Base-by-base conservation (phyloP, 2,888 invertebrate species). In the Hydrotaea cyrtoneurina region DNA sequence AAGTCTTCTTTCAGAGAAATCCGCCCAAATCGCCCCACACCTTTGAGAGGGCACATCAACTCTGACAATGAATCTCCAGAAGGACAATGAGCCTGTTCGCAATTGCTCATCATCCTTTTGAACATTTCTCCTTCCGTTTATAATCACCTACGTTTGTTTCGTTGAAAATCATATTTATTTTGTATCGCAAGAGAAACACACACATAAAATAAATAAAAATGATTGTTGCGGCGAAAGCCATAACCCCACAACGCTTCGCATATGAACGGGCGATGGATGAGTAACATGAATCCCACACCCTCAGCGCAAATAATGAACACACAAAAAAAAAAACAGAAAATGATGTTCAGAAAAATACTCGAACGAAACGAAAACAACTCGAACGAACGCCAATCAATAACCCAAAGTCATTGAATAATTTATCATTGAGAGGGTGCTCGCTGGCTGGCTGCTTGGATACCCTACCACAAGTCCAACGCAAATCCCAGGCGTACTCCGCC, bases 341-440 rank as follows among this genome's bases (percentile, higher is more conserved):
- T 62, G 62, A 62, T 62, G 62, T 62, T 62, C 17, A 17, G 31
- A 62, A 62, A 39, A 39, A 39, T 13, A 39, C 39, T 39, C 39
- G 39, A 11, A 39, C 39, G n/a, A 62, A 31, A n/a, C n/a, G n/a
- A 17, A 62, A 36, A 36, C n/a, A 31, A 74, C 46, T 19, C 26
- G 50, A 72, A 64, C 39, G 39, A 31, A 8, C 23, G 72, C 46
- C 62, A 80, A 80, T 85, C 85, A 85, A 85, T 85, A 85, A 82
- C 79, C 53, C 36, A 82, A 82, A 80, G 85, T 85, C 85, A 85
- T 85, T 85, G 85, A 85, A 85, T 82, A 80, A 82, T 82, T 85
- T 85, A 85, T 85, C 85, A 85, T 85, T 78, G 79, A 77, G 77
- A 77, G 80, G 64, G 77, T 31, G 71, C 53, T 26, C 55, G 59